phyloP scores from a whole-genome alignment of 2,113 vertebrate genomes.

The Hypomesus transpacificus region DNA sequence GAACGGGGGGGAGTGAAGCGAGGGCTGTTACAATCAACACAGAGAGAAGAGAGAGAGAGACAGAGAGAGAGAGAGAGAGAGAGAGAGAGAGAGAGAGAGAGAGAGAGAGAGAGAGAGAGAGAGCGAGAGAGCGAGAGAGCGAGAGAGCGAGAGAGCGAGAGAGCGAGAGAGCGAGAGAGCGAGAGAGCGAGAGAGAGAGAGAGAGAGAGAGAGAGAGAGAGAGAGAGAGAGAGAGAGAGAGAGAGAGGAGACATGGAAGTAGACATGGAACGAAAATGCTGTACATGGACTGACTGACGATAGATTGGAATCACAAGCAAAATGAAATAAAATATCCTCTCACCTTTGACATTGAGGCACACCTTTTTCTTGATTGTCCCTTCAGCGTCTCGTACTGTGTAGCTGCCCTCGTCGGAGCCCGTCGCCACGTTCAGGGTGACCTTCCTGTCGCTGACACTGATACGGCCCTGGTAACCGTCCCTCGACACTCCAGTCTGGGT shows the following conservation, averaged over 20 bases:
- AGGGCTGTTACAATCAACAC: neutral
- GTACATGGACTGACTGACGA: too few relatives aligned
- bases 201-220: too few relatives aligned
- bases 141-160: too few relatives aligned
- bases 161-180: too few relatives aligned
- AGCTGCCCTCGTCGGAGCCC: slow-evolving; percentile 68
- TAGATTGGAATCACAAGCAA: too few relatives aligned
- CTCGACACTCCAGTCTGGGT: slow-evolving; percentile 20
- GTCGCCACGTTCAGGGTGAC: slow-evolving; percentile 57
- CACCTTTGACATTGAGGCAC: slow-evolving; percentile 75
- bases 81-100: neutral
- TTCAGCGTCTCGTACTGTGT: slow-evolving; percentile 57
- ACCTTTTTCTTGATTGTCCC: slow-evolving; percentile 55
- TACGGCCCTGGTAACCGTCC: slow-evolving; percentile 53
- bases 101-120: too few relatives aligned
- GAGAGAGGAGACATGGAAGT: too few relatives aligned
- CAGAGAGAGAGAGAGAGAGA: neutral
- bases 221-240: neutral
- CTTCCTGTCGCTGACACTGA: slow-evolving; percentile 30
- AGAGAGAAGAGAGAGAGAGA: neutral
- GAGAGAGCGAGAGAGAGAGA: too few relatives aligned
- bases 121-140: neutral
- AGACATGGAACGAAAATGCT: too few relatives aligned
- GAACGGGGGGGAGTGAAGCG: neutral
- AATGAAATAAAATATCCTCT: slow-evolving; percentile 15